phyloP scores from a whole-genome alignment of 2,113 vertebrate genomes.

The Podilymbus podiceps region DNA sequence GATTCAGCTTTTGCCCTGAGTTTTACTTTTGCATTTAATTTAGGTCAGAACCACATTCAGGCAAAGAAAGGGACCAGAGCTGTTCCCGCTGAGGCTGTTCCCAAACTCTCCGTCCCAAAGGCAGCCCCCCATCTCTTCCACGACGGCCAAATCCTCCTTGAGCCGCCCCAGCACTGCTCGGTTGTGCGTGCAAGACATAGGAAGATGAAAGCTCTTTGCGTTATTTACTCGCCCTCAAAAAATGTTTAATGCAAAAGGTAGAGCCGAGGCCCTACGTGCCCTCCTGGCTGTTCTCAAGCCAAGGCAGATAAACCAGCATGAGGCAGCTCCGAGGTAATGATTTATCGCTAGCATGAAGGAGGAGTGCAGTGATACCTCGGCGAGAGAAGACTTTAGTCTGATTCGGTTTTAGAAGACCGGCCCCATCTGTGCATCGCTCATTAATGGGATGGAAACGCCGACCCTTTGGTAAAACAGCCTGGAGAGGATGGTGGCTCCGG shows the following conservation, averaged over 20 bases:
- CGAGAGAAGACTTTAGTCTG: neutral
- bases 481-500: neutral
- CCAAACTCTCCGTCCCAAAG: neutral
- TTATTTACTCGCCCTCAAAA: neutral
- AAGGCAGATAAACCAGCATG: neutral
- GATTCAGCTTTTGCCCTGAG: slow-evolving; percentile 37
- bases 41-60: neutral
- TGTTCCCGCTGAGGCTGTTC: neutral
- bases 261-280: fast-evolving
- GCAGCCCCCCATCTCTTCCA: neutral
- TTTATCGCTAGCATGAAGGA: neutral
- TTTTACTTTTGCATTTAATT: slow-evolving; percentile 37
- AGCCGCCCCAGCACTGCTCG: fast-evolving
- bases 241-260: fast-evolving
- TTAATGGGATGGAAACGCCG: neutral
- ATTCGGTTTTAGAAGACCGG: neutral
- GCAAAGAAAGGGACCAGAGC: neutral
- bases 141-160: fast-evolving
- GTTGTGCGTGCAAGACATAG: fast-evolving
- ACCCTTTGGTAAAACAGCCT: neutral
- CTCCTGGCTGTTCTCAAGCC: neutral
- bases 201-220: neutral
- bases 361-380: neutral
- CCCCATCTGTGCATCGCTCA: neutral
- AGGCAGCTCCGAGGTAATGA: neutral